Evolutionary conservation across 2,888 invertebrate species (phyloP).

Genomic region (Heliothis peltigera): DNA sequence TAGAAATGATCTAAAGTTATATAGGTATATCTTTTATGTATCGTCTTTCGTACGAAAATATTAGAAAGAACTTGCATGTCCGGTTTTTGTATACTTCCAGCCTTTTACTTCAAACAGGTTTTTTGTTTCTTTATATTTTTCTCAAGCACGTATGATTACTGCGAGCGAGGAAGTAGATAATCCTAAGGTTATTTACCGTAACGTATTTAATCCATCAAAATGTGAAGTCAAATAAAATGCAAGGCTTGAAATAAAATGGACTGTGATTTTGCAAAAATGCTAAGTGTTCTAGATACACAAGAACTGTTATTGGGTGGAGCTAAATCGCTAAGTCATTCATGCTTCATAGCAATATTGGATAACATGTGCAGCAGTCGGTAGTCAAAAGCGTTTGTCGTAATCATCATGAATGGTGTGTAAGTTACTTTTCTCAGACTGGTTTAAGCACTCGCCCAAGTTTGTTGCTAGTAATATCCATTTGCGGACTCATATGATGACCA

Average conservation of each 20-base stretch:
- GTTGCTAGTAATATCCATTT: slow-evolving; percentile 57
- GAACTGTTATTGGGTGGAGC: slow-evolving; percentile 20
- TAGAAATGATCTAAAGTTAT: slow-evolving; percentile 69
- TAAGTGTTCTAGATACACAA: slow-evolving; percentile 37
- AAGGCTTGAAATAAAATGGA: slow-evolving; percentile 25
- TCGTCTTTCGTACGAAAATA: slow-evolving; percentile 64
- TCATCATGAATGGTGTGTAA: slow-evolving; percentile 40
- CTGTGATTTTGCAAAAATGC: slow-evolving; percentile 31
- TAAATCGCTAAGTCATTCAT: slow-evolving; percentile 12
- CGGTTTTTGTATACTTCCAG: slow-evolving; percentile 62
- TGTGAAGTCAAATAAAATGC: slow-evolving; percentile 20
- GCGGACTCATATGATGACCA: slow-evolving; percentile 55
- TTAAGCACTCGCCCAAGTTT: slow-evolving; percentile 49
- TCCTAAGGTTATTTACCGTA: slow-evolving; percentile 12
- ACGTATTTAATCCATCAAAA: slow-evolving; percentile 33
- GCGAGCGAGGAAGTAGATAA: slow-evolving; percentile 17
- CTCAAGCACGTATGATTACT: slow-evolving; percentile 27
- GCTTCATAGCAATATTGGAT: slow-evolving; percentile 16
- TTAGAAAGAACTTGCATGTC: slow-evolving; percentile 69
- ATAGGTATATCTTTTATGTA: slow-evolving; percentile 65
- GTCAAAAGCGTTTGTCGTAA: slow-evolving; percentile 36
- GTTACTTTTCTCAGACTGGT: slow-evolving; percentile 54
- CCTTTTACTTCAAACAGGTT: slow-evolving; percentile 66
- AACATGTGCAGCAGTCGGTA: slow-evolving; percentile 18
- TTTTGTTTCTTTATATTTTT: slow-evolving; percentile 30